Base-by-base conservation (phyloP, 2,797 vertebrate species). In the Aselliscus stoliczkanus region DNA sequence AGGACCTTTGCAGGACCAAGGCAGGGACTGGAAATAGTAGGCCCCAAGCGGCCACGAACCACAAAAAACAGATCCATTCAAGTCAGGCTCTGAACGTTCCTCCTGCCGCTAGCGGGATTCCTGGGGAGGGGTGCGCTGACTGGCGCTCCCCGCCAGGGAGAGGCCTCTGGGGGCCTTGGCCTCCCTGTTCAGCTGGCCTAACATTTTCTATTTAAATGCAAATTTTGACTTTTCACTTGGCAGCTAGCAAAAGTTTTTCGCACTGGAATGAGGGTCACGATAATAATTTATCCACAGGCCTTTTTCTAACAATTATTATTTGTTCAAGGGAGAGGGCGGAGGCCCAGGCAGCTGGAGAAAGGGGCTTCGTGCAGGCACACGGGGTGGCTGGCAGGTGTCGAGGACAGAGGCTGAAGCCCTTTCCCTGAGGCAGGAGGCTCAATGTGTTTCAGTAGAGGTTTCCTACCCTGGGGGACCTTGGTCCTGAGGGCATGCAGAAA, bases 181-280 rank as follows among this genome's bases (percentile, higher is more conserved):
- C n/a, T 2, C 90, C 84, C 97, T 93, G 88, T 88, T 94, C 95
- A 92, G 5, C 0, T 95, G 27, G 79, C 96, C 75, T 10, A 97
- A 96, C 56, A 5, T 96, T 98, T 98, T 98, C 98, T 90, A 98
- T 98, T 98, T 98, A 98, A 98, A 98, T 98, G 98, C 98, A 98
- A 98, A 98, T 98, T 98, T 98, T 98, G 98, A 98, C 98, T 98
- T 98, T 98, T 98, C 97, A 72, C 97, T 98, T 97, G 91, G 97
- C 97, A 97, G 98, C 97, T 85, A 27, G 82, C 86, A 97, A 97
- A 98, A 98, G 97, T 98, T 98, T 98, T 98, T 96, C 98, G 97
- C 95, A 77, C 97, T 18, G 1, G 95, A 97, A 76, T 70, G 96
- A 98, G 98, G 98, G 98, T 98, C 98, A 97, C 10, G 4, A 98